phyloP scores from a whole-genome alignment of 2,113 vertebrate genomes.

The Xiphophorus hellerii region DNA sequence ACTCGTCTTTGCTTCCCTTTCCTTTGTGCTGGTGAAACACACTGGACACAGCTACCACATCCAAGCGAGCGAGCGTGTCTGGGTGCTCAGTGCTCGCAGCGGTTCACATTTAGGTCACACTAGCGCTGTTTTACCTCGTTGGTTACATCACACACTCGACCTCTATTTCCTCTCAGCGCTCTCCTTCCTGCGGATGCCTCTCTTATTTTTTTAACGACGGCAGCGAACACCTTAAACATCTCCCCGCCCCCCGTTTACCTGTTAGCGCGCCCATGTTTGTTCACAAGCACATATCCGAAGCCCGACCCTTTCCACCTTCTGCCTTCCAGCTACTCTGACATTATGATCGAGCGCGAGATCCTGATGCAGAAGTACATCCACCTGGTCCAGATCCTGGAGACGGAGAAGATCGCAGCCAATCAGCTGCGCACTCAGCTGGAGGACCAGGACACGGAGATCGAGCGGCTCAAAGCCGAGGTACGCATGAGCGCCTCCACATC shows the following conservation, averaged over 20 bases:
- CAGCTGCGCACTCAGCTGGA: slow-evolving; percentile 96
- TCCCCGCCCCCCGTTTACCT: neutral
- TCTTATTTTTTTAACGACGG: slow-evolving; percentile 32
- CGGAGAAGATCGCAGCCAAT: slow-evolving; percentile 94
- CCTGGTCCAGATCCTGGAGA: slow-evolving; percentile 96
- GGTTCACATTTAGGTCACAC: slow-evolving; percentile 72
- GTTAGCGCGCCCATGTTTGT: neutral
- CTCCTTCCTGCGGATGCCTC: slow-evolving; percentile 1
- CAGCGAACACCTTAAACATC: neutral
- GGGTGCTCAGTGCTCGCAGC: slow-evolving; percentile 45
- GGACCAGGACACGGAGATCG: slow-evolving; percentile 96
- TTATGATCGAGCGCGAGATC: slow-evolving; percentile 93
- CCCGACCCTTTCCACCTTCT: neutral
- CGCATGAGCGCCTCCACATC: slow-evolving; percentile 38
- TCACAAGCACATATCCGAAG: neutral
- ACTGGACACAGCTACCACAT: slow-evolving; percentile 9
- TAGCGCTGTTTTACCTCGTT: slow-evolving; percentile 42
- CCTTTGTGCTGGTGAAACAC: slow-evolving; percentile 13
- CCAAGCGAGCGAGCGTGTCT: slow-evolving; percentile 13
- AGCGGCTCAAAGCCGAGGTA: slow-evolving; percentile 96
- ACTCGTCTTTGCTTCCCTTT: neutral
- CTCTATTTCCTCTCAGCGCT: slow-evolving; percentile 24
- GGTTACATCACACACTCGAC: slow-evolving; percentile 67
- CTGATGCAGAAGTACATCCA: slow-evolving; percentile 99
- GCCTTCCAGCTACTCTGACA: slow-evolving; percentile 87